These are phyloP conservation scores for Salpingus planirostris DNA, from an alignment of 2,888 invertebrate species.

Conservation along the genomic window DNA sequence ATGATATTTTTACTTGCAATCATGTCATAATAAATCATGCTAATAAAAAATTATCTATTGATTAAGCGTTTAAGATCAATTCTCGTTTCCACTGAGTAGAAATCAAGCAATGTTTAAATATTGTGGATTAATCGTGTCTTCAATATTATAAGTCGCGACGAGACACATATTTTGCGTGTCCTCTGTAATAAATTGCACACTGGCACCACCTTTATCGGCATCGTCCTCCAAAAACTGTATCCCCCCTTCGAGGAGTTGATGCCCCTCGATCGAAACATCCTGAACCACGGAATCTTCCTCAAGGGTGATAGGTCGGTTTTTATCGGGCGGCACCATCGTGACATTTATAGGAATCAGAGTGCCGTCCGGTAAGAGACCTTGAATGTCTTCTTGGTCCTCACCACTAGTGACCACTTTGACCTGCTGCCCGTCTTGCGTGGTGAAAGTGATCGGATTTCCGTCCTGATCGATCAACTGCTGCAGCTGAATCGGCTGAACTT, in stretches of 20 bases:
- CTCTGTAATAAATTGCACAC: conserved; percentile 43
- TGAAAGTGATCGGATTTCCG: conserved; percentile 59
- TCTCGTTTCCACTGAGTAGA: no score
- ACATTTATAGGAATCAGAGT: conserved; percentile 39
- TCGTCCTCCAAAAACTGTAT: conserved; percentile 20
- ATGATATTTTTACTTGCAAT: no score
- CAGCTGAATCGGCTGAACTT: conserved; percentile 18
- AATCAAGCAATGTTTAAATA: conserved; percentile 40
- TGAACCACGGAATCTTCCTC: no score
- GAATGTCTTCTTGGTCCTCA: conserved; percentile 45
- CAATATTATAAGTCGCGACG: conserved; percentile 49
- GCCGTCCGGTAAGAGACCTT: conserved; percentile 42
- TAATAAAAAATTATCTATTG: no score
- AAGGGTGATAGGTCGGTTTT: no score
- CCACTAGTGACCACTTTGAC: conserved; percentile 51
- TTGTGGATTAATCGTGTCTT: conserved; percentile 39
- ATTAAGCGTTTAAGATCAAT: no score
- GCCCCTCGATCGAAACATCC: conserved; percentile 7
- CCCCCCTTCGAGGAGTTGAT: conserved; percentile 11
- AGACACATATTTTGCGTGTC: conserved; percentile 52
- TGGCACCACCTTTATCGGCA: background rate
- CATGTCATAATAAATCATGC: no score
- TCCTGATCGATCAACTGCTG: conserved; percentile 57
- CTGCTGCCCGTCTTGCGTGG: conserved; percentile 59
- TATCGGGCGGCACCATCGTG: conserved; percentile 15